Evolutionary conservation across 2,888 invertebrate species (phyloP).

Genomic region (Campoplex capitator): DNA sequence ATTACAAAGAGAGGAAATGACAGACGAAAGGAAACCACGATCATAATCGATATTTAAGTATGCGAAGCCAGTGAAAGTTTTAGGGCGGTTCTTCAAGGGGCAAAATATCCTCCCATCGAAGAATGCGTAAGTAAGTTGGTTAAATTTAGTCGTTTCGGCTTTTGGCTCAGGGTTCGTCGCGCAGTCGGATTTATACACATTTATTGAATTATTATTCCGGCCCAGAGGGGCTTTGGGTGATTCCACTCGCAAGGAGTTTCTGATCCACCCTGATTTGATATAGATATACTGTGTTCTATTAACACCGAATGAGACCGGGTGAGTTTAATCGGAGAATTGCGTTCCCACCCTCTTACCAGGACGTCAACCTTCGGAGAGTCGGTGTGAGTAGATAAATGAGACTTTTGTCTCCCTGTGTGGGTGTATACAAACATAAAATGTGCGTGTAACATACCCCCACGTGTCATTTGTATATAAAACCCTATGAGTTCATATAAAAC

Average conservation of each 20-base stretch:
- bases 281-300: conserved; percentile 49
- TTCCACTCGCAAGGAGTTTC: conserved; percentile 33
- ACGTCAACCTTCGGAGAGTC: conserved; percentile 8
- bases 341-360: conserved; percentile 14
- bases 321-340: conserved; percentile 55
- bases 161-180: conserved; percentile 25
- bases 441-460: neutral
- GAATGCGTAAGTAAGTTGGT: neutral
- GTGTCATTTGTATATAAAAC: neutral
- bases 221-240: conserved; percentile 23
- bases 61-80: neutral
- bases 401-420: neutral
- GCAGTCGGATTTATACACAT: conserved; percentile 53
- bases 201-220: conserved; percentile 61
- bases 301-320: conserved; percentile 50
- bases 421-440: too few relatives aligned
- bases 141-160: conserved; percentile 30
- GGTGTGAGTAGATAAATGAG: conserved; percentile 7
- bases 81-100: neutral
- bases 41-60: conserved; percentile 8
- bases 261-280: conserved; percentile 61
- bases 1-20: neutral
- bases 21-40: conserved; percentile 3
- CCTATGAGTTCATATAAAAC: neutral
- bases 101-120: conserved; percentile 1